A percentile compares a stretch with the other conserved stretches of the same genome.
phyloP scores from a whole-genome alignment of 2,797 vertebrate genomes.

The Oceanodroma leucorhoa region DNA sequence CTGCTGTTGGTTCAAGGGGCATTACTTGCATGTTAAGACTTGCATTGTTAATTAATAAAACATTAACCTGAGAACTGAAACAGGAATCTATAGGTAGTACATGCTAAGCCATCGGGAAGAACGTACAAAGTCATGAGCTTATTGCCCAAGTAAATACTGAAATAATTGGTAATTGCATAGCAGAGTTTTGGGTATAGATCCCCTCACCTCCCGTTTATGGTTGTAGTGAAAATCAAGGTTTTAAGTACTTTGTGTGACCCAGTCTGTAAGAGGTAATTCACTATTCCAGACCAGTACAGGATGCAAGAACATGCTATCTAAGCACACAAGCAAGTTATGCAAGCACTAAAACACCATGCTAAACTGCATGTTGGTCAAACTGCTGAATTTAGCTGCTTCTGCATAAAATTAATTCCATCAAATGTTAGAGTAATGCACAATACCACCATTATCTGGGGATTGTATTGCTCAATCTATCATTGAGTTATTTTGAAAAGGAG shows the following conservation, averaged over 20 bases:
- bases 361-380: background rate
- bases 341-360: background rate
- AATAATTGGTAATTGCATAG: background rate
- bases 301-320: background rate
- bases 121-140: background rate
- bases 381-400: background rate
- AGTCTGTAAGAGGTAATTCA: background rate
- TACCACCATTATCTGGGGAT: background rate
- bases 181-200: background rate
- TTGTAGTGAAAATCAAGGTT: background rate
- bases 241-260: background rate
- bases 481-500: background rate
- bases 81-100: background rate
- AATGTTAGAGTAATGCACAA: background rate
- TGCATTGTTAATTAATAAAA: background rate
- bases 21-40: background rate
- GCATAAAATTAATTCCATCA: background rate
- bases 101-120: background rate
- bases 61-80: background rate
- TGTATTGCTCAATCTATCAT: background rate
- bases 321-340: background rate
- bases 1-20: background rate
- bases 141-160: background rate
- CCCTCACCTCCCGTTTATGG: accelerated
- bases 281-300: background rate